phyloP scores from a whole-genome alignment of 2,888 invertebrate genomes.

The Drosophila acutilabella region DNA sequence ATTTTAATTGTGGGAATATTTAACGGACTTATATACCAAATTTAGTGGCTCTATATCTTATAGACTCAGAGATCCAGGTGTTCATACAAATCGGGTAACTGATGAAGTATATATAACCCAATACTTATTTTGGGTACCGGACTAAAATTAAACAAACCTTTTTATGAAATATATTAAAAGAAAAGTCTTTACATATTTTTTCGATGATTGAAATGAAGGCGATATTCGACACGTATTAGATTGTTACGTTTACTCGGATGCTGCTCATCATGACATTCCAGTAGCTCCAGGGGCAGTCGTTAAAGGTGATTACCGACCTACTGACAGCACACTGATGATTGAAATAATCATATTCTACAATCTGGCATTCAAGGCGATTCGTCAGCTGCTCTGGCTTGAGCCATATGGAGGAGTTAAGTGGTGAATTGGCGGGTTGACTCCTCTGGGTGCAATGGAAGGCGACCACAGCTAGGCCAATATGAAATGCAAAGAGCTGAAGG shows the following conservation, averaged over 20 bases:
- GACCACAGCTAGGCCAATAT: background rate
- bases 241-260: background rate
- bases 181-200: no score
- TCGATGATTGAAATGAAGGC: no score
- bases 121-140: no score
- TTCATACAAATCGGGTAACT: no score
- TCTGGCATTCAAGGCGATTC: background rate
- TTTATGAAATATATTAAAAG: no score
- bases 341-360: background rate
- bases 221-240: background rate
- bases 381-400: background rate
- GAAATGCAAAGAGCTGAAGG: background rate
- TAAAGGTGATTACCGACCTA: background rate
- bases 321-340: background rate
- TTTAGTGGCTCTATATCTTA: no score
- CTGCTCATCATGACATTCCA: background rate
- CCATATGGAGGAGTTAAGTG: background rate
- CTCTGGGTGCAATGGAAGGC: background rate
- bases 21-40: no score
- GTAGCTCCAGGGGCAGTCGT: conserved; percentile 1
- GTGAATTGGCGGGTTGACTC: background rate
- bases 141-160: no score
- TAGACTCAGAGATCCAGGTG: no score
- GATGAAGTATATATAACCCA: no score
- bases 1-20: no score